Evolutionary conservation across 2,797 vertebrate species (phyloP).

Genomic region (Tamandua tetradactyla): DNA sequence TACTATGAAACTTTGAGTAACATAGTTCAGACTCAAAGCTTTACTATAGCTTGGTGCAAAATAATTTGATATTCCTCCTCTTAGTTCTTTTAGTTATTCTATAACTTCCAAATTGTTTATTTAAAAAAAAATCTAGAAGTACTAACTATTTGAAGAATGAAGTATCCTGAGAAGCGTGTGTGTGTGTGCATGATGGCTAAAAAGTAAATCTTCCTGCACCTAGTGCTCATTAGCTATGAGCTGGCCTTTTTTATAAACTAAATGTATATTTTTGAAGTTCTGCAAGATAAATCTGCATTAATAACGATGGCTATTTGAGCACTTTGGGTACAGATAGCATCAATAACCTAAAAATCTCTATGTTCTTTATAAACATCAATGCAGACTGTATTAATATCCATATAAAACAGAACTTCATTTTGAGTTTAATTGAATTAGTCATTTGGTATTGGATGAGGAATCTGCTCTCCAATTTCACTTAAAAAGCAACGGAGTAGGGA

Average conservation of each 20-base stretch:
- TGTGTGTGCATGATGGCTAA: not conserved
- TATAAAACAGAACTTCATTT: conserved; percentile 49
- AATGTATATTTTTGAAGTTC: conserved; percentile 74
- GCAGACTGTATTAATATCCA: conserved; percentile 58
- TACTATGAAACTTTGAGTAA: not conserved
- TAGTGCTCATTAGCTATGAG: conserved; percentile 57
- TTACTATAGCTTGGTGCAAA: not conserved
- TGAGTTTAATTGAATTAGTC: conserved; percentile 71
- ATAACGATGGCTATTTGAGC: conserved; percentile 64
- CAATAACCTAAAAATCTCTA: conserved; percentile 67
- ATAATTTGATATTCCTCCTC: not conserved
- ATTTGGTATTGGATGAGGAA: conserved; percentile 59
- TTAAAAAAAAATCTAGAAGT: conserved; percentile 19
- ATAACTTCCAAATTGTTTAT: conserved; percentile 40
- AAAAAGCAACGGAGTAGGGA: conserved; percentile 34
- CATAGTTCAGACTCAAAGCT: not conserved
- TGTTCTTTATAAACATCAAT: conserved; percentile 68
- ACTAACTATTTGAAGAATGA: conserved; percentile 48
- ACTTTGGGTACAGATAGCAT: conserved; percentile 71
- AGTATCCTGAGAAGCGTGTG: not conserved
- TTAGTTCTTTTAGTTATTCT: conserved; percentile 20
- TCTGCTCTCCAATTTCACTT: conserved; percentile 61
- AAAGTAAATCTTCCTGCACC: conserved; percentile 46
- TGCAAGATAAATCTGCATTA: conserved; percentile 65
- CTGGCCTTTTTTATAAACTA: conserved; percentile 46